A percentile compares a stretch with the other conserved stretches of the same genome.
phyloP scores from a whole-genome alignment of 53 echinoderm and acorn worm species.

The Actinopyga echinites region DNA sequence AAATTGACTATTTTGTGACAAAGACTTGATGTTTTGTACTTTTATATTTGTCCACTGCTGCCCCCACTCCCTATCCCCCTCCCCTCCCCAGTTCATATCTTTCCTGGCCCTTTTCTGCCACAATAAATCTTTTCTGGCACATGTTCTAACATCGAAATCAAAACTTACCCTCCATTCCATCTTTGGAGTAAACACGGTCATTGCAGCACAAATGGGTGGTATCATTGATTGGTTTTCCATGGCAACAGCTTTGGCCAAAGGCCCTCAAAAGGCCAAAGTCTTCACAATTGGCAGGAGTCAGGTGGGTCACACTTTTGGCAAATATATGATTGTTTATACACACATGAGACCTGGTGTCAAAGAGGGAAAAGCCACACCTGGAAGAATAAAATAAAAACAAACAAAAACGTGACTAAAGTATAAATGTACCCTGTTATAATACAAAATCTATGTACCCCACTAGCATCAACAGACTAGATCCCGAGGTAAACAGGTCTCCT shows the following conservation, averaged over 20 bases:
- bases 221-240: constrained; percentile 17
- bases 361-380: constrained; percentile 2
- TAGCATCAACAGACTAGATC: no score
- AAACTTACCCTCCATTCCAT: background rate
- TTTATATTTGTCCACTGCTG: no score
- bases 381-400: background rate
- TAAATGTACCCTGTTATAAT: no score
- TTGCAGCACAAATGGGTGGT: constrained; percentile 8
- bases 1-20: no score
- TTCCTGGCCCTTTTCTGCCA: no score
- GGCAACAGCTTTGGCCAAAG: constrained; percentile 9
- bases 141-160: background rate
- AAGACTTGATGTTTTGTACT: no score
- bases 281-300: background rate
- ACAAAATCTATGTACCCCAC: no score
- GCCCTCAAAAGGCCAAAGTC: background rate
- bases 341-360: background rate
- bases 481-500: no score
- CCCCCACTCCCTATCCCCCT: no score
- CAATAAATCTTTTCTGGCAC: no score
- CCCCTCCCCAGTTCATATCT: no score
- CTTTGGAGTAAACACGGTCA: background rate
- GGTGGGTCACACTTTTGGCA: background rate
- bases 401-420: no score
- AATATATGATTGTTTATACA: constrained; percentile 1